Conservation (phyloP, 2,888 invertebrate species). For the Anticlea derivata region DNA sequence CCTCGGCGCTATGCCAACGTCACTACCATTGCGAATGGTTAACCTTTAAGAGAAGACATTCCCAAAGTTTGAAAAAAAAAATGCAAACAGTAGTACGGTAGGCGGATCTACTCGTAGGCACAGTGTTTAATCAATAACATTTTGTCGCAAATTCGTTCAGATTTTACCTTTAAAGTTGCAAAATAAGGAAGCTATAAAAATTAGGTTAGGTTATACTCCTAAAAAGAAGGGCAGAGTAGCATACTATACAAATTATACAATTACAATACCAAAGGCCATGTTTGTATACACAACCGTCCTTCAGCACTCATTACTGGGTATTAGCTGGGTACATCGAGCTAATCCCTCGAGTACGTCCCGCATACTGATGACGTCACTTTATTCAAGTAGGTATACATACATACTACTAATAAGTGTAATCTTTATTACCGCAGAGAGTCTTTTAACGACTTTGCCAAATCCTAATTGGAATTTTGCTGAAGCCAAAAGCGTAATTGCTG, state of each 20-base stretch:
- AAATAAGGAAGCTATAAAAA: too few relatives aligned
- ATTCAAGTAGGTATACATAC: slow-evolving; percentile 1
- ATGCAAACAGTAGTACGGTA: too few relatives aligned
- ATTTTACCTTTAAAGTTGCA: too few relatives aligned
- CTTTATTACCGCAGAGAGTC: slow-evolving; percentile 20
- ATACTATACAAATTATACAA: too few relatives aligned
- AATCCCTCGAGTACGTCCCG: slow-evolving; percentile 26
- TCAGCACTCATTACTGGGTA: slow-evolving; percentile 32
- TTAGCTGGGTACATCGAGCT: slow-evolving; percentile 27
- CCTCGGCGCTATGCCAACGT: slow-evolving; percentile 23
- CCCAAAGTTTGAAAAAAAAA: too few relatives aligned
- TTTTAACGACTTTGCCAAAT: slow-evolving; percentile 11
- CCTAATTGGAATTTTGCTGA: slow-evolving; percentile 1
- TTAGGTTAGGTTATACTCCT: too few relatives aligned
- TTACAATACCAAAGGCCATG: not conserved
- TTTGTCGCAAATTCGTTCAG: too few relatives aligned
- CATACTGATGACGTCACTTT: slow-evolving; percentile 23
- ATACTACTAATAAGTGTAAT: slow-evolving; percentile 10
- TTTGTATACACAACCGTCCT: slow-evolving; percentile 25
- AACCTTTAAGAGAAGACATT: too few relatives aligned
- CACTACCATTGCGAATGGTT: slow-evolving; percentile 1
- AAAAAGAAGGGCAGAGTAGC: too few relatives aligned
- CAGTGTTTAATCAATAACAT: too few relatives aligned
- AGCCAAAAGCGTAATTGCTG: not conserved
- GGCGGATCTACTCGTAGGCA: too few relatives aligned